phyloP scores from a whole-genome alignment of 2,113 vertebrate genomes.

The Cebus imitator region DNA sequence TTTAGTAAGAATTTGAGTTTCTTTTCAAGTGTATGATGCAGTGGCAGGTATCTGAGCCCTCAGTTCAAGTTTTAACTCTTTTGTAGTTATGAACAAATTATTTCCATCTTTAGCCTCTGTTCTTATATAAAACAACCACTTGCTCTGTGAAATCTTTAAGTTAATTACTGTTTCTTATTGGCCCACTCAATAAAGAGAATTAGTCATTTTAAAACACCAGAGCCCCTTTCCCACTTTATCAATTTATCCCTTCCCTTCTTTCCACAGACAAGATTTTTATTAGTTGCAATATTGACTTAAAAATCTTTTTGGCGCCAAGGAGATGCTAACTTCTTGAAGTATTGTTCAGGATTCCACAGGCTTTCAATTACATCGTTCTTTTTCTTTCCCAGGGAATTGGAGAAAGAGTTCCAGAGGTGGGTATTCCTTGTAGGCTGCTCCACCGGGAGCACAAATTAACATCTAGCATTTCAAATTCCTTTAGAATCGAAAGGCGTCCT shows the following conservation, averaged over 20 bases:
- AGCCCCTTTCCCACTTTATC: not conserved
- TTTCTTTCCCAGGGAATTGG: slow-evolving; percentile 43
- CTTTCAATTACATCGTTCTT: slow-evolving; percentile 21
- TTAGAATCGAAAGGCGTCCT: slow-evolving; percentile 10
- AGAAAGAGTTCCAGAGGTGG: slow-evolving; percentile 57
- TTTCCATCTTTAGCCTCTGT: not conserved
- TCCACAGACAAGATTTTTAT: slow-evolving; percentile 12
- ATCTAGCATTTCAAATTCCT: not conserved
- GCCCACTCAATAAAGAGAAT: not conserved
- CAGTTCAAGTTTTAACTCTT: not conserved
- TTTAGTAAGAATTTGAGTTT: not conserved
- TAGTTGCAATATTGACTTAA: slow-evolving; percentile 6
- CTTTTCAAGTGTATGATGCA: not conserved
- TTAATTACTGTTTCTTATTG: not conserved
- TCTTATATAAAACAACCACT: not conserved
- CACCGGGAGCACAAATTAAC: not conserved
- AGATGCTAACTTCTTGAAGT: slow-evolving; percentile 33
- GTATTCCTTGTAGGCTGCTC: not conserved
- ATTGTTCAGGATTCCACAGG: not conserved
- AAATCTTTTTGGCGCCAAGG: slow-evolving; percentile 1
- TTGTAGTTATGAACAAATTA: not conserved
- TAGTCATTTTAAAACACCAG: not conserved
- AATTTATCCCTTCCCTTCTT: not conserved
- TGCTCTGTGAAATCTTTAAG: not conserved
- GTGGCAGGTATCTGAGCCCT: not conserved